Conservation (phyloP, 2,113 vertebrate genomes). For the Sinocyclocheilus maitianheensis region DNA sequence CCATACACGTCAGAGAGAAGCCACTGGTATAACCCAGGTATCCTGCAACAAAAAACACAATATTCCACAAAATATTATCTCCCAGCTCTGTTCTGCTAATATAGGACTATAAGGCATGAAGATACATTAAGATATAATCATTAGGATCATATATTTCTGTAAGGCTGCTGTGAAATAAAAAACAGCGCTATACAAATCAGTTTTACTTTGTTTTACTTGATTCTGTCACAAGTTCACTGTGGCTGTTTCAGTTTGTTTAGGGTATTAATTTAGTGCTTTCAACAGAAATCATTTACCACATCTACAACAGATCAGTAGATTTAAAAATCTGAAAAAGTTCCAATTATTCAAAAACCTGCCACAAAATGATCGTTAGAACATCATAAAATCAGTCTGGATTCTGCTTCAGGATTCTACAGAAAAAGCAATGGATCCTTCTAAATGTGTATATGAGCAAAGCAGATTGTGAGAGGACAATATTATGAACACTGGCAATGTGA, state of each 20-base stretch:
- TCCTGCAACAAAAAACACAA: constrained; percentile 67
- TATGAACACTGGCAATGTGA: neutral
- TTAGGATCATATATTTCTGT: too few relatives aligned
- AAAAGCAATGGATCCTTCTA: neutral
- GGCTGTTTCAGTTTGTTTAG: neutral
- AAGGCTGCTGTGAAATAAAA: neutral
- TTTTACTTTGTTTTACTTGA: too few relatives aligned
- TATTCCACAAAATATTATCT: constrained; percentile 1
- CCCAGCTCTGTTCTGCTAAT: neutral
- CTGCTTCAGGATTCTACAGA: neutral
- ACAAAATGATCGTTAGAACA: neutral
- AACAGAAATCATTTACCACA: too few relatives aligned
- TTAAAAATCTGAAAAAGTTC: neutral
- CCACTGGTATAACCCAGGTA: constrained; percentile 89
- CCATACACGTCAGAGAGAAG: constrained; percentile 87
- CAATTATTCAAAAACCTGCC: neutral
- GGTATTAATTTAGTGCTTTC: neutral
- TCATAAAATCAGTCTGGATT: neutral
- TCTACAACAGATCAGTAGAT: too few relatives aligned
- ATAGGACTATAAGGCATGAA: neutral
- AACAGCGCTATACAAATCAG: neutral
- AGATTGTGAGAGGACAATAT: neutral
- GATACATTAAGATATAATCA: too few relatives aligned
- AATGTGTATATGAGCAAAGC: neutral
- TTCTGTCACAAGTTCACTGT: neutral